Conservation (phyloP, 2,113 vertebrate species). For the Chlamydotis undulata region DNA sequence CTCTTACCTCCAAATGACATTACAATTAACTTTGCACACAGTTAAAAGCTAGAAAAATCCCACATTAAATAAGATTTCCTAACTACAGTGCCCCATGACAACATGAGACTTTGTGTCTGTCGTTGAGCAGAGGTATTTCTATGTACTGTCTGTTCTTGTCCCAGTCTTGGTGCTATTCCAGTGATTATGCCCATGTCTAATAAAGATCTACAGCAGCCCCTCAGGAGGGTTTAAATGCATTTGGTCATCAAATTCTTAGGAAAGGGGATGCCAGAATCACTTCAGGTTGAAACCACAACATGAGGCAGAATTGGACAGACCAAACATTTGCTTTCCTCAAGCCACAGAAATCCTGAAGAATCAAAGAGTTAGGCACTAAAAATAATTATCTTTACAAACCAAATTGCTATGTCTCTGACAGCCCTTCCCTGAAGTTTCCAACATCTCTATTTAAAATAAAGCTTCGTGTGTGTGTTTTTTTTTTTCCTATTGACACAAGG, state of each 20-base stretch:
- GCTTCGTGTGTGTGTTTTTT: not conserved
- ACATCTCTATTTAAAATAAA: slow-evolving; percentile 65
- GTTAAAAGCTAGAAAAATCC: not conserved
- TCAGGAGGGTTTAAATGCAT: slow-evolving; percentile 21
- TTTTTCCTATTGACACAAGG: not conserved
- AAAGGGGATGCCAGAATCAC: slow-evolving; percentile 12
- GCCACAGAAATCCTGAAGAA: slow-evolving; percentile 59
- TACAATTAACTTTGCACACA: not conserved
- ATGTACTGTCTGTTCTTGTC: not conserved
- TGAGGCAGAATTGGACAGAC: slow-evolving; percentile 45
- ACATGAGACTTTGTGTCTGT: not conserved
- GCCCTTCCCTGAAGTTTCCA: slow-evolving; percentile 57
- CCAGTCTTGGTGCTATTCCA: not conserved
- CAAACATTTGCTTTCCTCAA: slow-evolving; percentile 71
- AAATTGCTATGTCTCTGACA: slow-evolving; percentile 74
- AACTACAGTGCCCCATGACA: not conserved
- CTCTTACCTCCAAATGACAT: not conserved
- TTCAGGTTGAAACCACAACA: slow-evolving; percentile 48
- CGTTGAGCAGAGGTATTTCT: not conserved
- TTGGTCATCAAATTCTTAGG: slow-evolving; percentile 18
- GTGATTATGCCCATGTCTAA: not conserved
- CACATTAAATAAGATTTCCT: not conserved
- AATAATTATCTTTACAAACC: slow-evolving; percentile 73
- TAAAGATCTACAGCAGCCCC: not conserved
- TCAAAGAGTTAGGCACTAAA: slow-evolving; percentile 71